Evolutionary conservation across 2,113 vertebrate species (phyloP).

Genomic region (Felis chaus): DNA sequence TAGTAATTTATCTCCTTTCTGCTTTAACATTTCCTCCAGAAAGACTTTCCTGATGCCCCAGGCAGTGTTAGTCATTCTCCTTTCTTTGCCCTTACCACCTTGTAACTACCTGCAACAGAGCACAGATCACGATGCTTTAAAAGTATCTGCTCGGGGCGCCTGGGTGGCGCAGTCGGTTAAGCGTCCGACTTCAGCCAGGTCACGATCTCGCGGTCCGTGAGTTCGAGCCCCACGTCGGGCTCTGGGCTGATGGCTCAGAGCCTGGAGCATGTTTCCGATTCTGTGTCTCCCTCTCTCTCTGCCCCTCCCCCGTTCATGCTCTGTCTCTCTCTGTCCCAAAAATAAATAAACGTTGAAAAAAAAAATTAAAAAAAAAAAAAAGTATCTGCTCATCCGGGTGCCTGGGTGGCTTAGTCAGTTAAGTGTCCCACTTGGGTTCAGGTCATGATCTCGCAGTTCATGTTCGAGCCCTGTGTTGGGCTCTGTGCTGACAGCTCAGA

Average conservation of each 20-base stretch:
- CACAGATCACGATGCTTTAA: background rate
- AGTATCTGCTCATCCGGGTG: too few relatives aligned
- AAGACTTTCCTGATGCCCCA: background rate
- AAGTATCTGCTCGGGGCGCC: too few relatives aligned
- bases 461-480: background rate
- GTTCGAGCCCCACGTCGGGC: too few relatives aligned
- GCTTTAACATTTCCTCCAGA: background rate
- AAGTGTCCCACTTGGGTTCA: fast-evolving
- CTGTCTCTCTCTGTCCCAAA: too few relatives aligned
- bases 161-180: background rate
- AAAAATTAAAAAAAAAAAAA: too few relatives aligned
- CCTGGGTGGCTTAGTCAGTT: background rate
- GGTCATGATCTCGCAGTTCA: background rate
- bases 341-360: too few relatives aligned
- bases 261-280: too few relatives aligned
- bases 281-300: too few relatives aligned
- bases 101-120: background rate
- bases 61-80: background rate
- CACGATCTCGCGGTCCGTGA: background rate
- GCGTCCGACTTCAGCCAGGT: fast-evolving
- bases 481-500: too few relatives aligned
- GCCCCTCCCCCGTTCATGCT: too few relatives aligned
- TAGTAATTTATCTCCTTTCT: background rate
- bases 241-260: too few relatives aligned
- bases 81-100: background rate